phyloP scores from a whole-genome alignment of 2,113 vertebrate species.

The Lipophrys pholis region DNA sequence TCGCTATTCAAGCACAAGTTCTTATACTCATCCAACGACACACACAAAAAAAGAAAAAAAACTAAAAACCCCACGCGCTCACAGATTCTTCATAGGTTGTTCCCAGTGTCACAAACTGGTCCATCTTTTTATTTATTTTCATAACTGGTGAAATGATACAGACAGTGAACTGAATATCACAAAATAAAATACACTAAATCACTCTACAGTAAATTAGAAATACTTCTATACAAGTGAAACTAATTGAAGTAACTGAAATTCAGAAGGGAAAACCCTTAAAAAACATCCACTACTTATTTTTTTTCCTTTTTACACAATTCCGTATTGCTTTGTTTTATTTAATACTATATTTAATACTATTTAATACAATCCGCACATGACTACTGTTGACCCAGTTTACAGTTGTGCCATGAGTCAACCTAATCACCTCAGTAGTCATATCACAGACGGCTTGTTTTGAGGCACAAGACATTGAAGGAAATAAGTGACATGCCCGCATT shows the following conservation, averaged over 20 bases:
- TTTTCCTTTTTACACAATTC: slow-evolving; percentile 54
- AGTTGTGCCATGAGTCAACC: slow-evolving; percentile 34
- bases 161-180: slow-evolving; percentile 51
- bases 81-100: slow-evolving; percentile 50
- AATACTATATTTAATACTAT: too few relatives aligned
- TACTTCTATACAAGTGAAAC: slow-evolving; percentile 21
- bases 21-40: slow-evolving; percentile 33
- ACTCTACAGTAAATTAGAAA: slow-evolving; percentile 45
- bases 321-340: slow-evolving; percentile 83
- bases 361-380: too few relatives aligned
- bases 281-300: slow-evolving; percentile 62
- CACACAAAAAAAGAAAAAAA: slow-evolving; percentile 24
- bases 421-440: too few relatives aligned
- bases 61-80: slow-evolving; percentile 37
- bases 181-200: slow-evolving; percentile 30
- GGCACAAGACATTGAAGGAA: slow-evolving; percentile 19
- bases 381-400: slow-evolving; percentile 48
- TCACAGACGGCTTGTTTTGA: too few relatives aligned
- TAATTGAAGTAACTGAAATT: slow-evolving; percentile 10
- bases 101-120: slow-evolving; percentile 46
- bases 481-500: slow-evolving; percentile 21
- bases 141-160: slow-evolving; percentile 60
- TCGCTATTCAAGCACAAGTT: slow-evolving; percentile 49
- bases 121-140: slow-evolving; percentile 22
- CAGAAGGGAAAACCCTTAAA: slow-evolving; percentile 52